A percentile compares a stretch with the other conserved stretches of the same genome.
Conservation (phyloP, 2,888 invertebrate species). For the Phanerotoma sp. region DNA sequence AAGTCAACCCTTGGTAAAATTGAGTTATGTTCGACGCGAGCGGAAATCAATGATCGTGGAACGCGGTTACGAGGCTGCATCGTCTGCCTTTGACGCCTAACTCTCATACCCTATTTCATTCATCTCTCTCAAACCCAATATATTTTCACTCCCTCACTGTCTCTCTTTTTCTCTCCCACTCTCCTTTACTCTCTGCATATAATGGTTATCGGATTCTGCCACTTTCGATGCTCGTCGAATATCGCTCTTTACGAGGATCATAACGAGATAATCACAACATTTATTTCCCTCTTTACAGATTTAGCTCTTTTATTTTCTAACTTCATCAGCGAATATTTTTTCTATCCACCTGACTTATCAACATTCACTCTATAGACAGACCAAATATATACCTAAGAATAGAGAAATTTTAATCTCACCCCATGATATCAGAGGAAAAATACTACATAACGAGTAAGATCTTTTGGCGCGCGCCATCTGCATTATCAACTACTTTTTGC, state of each 20-base stretch:
- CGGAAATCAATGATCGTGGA: slow-evolving; percentile 40
- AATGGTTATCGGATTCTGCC: slow-evolving; percentile 25
- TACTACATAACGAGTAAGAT: no score
- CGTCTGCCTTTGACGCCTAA: slow-evolving; percentile 26
- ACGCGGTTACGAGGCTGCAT: slow-evolving; percentile 39
- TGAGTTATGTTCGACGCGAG: slow-evolving; percentile 30
- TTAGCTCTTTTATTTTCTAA: not conserved
- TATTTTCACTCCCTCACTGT: no score
- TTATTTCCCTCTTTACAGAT: slow-evolving; percentile 5
- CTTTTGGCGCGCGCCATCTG: not conserved
- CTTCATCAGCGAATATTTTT: not conserved
- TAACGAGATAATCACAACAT: slow-evolving; percentile 14
- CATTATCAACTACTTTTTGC: not conserved
- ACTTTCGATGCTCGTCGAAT: slow-evolving; percentile 23
- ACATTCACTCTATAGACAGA: not conserved
- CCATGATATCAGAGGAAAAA: no score
- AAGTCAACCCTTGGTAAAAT: slow-evolving; percentile 25
- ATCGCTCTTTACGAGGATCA: slow-evolving; percentile 11
- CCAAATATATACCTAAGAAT: not conserved
- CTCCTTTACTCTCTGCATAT: slow-evolving; percentile 6
- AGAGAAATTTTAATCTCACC: not conserved
- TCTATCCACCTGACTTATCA: not conserved
- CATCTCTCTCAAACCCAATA: slow-evolving; percentile 11
- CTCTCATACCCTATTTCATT: slow-evolving; percentile 14
- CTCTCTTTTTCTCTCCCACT: slow-evolving; percentile 20